phyloP scores from a whole-genome alignment of 2,888 invertebrate genomes.

The Cinara cedri region DNA sequence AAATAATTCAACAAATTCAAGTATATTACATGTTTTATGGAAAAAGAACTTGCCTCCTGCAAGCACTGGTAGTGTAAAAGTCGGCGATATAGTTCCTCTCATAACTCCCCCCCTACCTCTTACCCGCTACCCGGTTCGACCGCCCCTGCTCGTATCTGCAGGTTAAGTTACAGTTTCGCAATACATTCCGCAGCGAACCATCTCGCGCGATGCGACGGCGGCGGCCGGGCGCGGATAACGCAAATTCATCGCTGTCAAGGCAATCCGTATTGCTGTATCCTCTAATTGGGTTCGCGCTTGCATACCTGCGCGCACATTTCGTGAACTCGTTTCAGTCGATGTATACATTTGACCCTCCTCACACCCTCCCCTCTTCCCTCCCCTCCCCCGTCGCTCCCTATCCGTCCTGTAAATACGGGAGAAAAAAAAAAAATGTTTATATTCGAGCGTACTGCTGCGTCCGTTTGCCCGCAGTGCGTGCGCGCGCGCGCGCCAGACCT shows the following conservation, averaged over 20 bases:
- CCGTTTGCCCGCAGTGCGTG: neutral
- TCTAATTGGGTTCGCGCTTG: neutral
- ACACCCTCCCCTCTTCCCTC: too few species aligned
- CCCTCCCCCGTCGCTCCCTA: too few species aligned
- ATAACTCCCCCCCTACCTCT: too few species aligned
- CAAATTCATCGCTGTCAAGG: constrained; percentile 48
- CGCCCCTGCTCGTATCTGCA: too few species aligned
- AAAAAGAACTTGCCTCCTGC: too few species aligned
- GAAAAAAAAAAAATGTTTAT: neutral
- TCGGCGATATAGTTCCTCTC: too few species aligned
- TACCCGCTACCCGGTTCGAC: too few species aligned
- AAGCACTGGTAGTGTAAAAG: too few species aligned
- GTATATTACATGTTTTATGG: too few species aligned
- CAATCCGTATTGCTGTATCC: neutral
- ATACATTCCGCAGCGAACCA: neutral
- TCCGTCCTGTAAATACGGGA: neutral
- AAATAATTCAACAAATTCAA: too few species aligned
- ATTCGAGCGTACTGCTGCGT: neutral
- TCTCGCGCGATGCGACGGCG: constrained; percentile 11
- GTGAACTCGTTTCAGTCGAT: constrained; percentile 27
- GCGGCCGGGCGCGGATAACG: neutral
- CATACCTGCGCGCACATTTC: neutral
- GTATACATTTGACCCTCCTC: neutral
- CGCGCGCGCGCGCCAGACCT: neutral
- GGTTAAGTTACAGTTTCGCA: constrained; percentile 1